Conservation (phyloP, 1,140 invertebrate species). For the Habropoda laboriosa region DNA sequence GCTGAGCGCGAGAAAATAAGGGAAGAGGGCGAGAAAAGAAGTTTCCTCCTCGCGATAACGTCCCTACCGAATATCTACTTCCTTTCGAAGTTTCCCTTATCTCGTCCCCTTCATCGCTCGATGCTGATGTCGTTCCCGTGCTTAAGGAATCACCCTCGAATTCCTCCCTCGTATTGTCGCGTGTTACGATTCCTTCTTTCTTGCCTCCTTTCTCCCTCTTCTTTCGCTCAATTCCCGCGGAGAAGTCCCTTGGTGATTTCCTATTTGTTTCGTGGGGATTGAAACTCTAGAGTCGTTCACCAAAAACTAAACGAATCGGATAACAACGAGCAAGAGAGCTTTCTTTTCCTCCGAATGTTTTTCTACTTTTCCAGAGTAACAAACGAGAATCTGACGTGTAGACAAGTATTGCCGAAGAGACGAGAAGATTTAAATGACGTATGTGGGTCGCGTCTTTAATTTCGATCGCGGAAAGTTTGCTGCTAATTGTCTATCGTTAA, state of each 20-base stretch:
- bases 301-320: not conserved
- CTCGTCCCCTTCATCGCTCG: not conserved
- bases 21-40: constrained; percentile 9
- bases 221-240: not conserved
- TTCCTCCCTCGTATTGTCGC: not conserved
- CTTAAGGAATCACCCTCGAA: not conserved
- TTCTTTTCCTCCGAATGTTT: too few relatives aligned
- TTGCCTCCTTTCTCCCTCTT: not conserved
- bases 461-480: too few relatives aligned
- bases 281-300: not conserved
- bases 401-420: too few relatives aligned
- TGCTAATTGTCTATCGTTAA: not conserved
- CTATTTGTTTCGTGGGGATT: constrained; percentile 2
- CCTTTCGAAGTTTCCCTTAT: constrained; percentile 3
- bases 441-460: not conserved
- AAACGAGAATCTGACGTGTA: too few relatives aligned
- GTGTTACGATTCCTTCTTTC: not conserved
- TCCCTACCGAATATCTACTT: constrained; percentile 2
- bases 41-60: constrained; percentile 7
- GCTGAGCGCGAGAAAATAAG: not conserved
- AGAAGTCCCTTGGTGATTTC: not conserved
- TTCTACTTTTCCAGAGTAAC: too few relatives aligned
- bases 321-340: too few relatives aligned
- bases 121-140: not conserved
- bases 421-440: not conserved